Evolutionary conservation across 2,797 vertebrate genomes (phyloP).

Genomic region (Sebastes hubbsi): DNA sequence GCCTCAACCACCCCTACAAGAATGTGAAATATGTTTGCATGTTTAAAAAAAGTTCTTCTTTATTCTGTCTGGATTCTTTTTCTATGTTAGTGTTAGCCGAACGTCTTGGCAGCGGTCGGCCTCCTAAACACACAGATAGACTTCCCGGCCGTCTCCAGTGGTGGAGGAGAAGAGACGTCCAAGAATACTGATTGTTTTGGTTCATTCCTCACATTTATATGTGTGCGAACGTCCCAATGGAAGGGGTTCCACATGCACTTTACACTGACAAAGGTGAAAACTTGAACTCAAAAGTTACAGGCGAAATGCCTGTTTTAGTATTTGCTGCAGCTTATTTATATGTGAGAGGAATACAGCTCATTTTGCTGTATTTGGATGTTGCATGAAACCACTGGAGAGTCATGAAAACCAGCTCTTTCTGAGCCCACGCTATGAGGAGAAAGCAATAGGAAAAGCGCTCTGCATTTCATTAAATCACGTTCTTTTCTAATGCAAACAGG

Average conservation of each 20-base stretch:
- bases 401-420: slow-evolving; percentile 41
- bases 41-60: slow-evolving; percentile 58
- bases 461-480: slow-evolving; percentile 46
- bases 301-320: neutral
- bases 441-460: slow-evolving; percentile 17
- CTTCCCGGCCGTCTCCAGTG: slow-evolving; percentile 40
- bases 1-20: slow-evolving; percentile 69
- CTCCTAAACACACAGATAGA: slow-evolving; percentile 53
- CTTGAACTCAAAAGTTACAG: neutral
- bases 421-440: slow-evolving; percentile 38
- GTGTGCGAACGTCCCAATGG: neutral
- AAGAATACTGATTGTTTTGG: slow-evolving; percentile 51
- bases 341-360: slow-evolving; percentile 11
- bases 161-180: slow-evolving; percentile 27
- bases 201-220: slow-evolving; percentile 27
- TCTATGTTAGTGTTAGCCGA: slow-evolving; percentile 67
- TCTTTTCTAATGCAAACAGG: slow-evolving; percentile 42
- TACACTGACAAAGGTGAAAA: neutral
- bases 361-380: slow-evolving; percentile 36
- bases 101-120: slow-evolving; percentile 52
- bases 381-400: slow-evolving; percentile 35
- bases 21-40: slow-evolving; percentile 81
- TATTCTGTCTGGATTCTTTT: slow-evolving; percentile 68
- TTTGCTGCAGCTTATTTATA: slow-evolving; percentile 7
- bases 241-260: neutral